Percentiles rank a stretch among this genome's conserved stretches.
Evolutionary conservation across 2,113 vertebrate genomes (phyloP).

Genomic region (Prinia subflava): DNA sequence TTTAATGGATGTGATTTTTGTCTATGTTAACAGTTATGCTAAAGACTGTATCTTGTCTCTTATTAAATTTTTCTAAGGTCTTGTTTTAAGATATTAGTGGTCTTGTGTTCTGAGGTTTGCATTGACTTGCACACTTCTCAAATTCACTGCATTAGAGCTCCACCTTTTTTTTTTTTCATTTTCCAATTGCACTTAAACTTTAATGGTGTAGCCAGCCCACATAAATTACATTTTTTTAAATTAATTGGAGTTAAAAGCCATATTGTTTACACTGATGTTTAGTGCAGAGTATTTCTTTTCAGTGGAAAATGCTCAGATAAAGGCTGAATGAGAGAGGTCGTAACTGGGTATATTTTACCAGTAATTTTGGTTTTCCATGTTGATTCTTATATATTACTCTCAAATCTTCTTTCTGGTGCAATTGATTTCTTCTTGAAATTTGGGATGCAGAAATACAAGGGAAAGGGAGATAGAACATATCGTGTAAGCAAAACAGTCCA

Average conservation of each 20-base stretch:
- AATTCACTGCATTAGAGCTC: neutral
- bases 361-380: neutral
- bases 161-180: neutral
- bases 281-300: neutral
- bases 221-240: neutral
- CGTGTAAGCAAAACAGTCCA: neutral
- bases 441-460: neutral
- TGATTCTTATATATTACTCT: neutral
- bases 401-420: neutral
- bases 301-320: neutral
- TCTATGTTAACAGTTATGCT: neutral
- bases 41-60: neutral
- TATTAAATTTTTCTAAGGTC: neutral
- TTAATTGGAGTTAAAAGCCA: neutral
- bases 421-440: neutral
- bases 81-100: neutral
- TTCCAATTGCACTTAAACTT: neutral
- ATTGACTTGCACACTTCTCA: neutral
- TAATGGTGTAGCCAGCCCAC: neutral
- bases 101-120: neutral
- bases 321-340: neutral
- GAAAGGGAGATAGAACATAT: neutral
- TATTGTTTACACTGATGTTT: neutral
- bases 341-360: neutral
- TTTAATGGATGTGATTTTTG: neutral